phyloP scores from a whole-genome alignment of 2,113 vertebrate genomes.

The Rhinoderma darwinii region DNA sequence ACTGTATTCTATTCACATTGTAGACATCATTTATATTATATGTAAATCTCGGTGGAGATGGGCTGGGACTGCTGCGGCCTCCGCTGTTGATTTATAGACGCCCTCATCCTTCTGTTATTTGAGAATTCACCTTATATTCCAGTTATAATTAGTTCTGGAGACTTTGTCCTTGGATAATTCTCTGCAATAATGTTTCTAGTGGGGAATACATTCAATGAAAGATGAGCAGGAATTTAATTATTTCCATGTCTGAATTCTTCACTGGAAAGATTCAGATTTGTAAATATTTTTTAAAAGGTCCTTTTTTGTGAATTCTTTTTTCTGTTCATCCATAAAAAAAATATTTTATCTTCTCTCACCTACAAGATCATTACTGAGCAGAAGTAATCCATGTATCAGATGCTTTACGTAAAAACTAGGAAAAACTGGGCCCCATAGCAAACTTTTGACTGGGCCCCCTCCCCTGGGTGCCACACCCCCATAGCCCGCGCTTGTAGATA shows the following conservation, averaged over 20 bases:
- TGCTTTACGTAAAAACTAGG: not conserved
- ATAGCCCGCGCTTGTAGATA: no score
- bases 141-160: conserved; percentile 37
- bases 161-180: not conserved
- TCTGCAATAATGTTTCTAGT: not conserved
- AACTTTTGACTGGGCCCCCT: no score
- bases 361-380: not conserved
- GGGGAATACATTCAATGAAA: conserved; percentile 14
- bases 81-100: conserved; percentile 1
- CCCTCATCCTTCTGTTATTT: not conserved
- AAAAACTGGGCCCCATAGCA: not conserved
- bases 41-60: not conserved
- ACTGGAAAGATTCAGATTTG: not conserved
- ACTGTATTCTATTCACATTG: not conserved
- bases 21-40: not conserved
- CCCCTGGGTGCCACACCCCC: no score
- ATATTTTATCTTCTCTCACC: not conserved
- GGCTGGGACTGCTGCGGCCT: not conserved
- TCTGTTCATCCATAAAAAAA: not conserved
- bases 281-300: not conserved
- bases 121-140: conserved; percentile 14
- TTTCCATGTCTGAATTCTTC: conserved; percentile 7
- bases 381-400: not conserved
- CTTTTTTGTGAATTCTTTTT: not conserved
- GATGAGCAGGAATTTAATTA: conserved; percentile 19